These are phyloP conservation scores for Xenentodon cancila DNA, from an alignment of 2,797 vertebrate genomes.

Conservation along the genomic window DNA sequence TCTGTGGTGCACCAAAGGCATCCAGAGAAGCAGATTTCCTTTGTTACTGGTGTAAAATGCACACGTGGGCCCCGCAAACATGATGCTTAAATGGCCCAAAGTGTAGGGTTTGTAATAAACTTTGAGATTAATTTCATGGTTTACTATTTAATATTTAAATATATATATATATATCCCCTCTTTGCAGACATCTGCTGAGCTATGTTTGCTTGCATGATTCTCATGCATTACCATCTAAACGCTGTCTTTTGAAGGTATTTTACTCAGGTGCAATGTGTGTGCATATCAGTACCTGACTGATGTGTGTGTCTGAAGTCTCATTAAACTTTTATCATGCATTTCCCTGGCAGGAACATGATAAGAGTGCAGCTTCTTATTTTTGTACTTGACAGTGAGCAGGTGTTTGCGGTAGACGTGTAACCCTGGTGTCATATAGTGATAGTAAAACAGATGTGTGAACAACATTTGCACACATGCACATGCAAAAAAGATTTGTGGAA, in stretches of 20 bases:
- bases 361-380: conserved; percentile 49
- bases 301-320: conserved; percentile 49
- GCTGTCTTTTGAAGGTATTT: not conserved
- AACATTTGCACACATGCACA: conserved; percentile 1
- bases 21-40: no score
- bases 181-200: not conserved
- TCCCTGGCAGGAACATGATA: conserved; percentile 51
- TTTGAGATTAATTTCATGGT: no score
- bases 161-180: no score
- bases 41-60: no score
- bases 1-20: no score
- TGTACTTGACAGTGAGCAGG: conserved; percentile 29
- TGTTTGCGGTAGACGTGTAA: conserved; percentile 32
- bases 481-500: conserved; percentile 17
- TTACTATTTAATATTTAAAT: no score
- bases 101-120: no score
- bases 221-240: not conserved
- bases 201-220: not conserved
- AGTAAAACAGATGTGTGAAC: conserved; percentile 47
- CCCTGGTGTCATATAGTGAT: conserved; percentile 31
- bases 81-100: no score
- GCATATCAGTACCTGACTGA: conserved; percentile 32
- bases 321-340: conserved; percentile 66
- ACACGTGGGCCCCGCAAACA: no score
- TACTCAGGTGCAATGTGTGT: not conserved